Evolutionary conservation across 2,797 vertebrate species (phyloP).

Genomic region (Bradypodion ventrale): DNA sequence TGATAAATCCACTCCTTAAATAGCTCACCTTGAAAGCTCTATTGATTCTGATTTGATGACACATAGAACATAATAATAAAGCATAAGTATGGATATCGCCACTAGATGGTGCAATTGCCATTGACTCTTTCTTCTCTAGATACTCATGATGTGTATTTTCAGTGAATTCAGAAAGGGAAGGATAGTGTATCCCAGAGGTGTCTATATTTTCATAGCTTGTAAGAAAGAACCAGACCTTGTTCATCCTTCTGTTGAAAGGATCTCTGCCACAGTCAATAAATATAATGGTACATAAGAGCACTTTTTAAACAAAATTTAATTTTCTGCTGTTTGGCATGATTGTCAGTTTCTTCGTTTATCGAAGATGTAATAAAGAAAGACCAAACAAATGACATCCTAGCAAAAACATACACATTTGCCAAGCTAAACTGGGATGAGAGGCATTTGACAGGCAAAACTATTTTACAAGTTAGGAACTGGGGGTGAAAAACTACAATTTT

Average conservation of each 20-base stretch:
- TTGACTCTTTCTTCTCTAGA: rapidly evolving
- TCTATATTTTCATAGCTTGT: not conserved
- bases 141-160: not conserved
- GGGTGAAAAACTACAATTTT: not conserved
- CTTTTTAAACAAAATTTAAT: not conserved
- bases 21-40: too few relatives aligned
- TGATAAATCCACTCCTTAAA: too few relatives aligned
- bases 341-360: not conserved
- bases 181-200: too few relatives aligned
- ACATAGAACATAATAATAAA: too few relatives aligned
- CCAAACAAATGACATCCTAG: not conserved
- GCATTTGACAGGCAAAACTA: not conserved
- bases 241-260: not conserved
- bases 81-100: not conserved
- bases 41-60: too few relatives aligned
- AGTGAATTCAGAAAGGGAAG: not conserved
- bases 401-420: not conserved
- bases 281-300: not conserved
- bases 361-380: not conserved
- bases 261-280: not conserved
- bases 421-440: not conserved
- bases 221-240: not conserved
- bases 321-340: not conserved
- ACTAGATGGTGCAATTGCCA: not conserved
- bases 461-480: not conserved